Conservation (phyloP, 2,888 invertebrate genomes). For the Perithous albicinctus region DNA sequence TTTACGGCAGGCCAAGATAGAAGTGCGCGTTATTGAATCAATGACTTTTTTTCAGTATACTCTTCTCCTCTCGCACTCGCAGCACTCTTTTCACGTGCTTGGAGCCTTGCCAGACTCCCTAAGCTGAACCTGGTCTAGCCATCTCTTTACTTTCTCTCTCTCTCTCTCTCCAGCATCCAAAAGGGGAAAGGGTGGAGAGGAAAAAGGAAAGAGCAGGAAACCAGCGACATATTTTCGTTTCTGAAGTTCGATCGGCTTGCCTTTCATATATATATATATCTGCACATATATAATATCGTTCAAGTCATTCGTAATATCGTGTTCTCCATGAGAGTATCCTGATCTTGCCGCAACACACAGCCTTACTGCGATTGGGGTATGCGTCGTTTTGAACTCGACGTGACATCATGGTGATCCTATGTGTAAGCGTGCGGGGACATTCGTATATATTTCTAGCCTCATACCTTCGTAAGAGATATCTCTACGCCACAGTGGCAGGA, state of each 20-base stretch:
- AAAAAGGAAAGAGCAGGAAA: conserved; percentile 6
- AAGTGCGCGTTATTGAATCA: background rate
- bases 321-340: conserved; percentile 37
- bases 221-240: conserved; percentile 58
- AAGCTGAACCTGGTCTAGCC: conserved; percentile 14
- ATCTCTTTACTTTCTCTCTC: background rate
- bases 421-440: background rate
- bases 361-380: conserved; percentile 42
- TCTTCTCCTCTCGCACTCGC: conserved; percentile 4
- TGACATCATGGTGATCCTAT: background rate
- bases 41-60: background rate
- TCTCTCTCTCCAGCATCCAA: background rate
- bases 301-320: conserved; percentile 63
- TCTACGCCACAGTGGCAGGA: conserved; percentile 15
- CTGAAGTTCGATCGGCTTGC: conserved; percentile 60
- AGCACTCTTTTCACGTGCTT: conserved; percentile 11
- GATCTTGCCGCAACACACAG: background rate
- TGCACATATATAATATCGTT: conserved; percentile 47
- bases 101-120: background rate
- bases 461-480: conserved; percentile 17
- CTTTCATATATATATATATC: conserved; percentile 56
- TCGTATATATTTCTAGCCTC: background rate
- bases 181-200: background rate
- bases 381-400: conserved; percentile 14
- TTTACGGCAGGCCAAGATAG: no score